Base-by-base conservation (phyloP, 1,140 invertebrate species). In the Trinorchestia longiramus region DNA sequence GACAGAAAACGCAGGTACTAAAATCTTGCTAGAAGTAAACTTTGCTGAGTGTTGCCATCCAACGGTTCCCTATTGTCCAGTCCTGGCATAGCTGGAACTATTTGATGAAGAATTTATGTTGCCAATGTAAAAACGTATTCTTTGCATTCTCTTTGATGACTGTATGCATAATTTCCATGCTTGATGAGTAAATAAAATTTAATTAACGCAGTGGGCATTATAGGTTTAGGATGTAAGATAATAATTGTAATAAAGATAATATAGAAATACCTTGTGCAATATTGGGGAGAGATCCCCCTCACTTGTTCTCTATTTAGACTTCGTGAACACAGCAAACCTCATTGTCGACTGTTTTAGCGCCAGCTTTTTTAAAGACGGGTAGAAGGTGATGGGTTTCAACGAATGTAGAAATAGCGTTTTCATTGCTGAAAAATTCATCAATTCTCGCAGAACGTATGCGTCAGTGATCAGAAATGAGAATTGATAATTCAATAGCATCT, bases 211-310 rank as follows among this genome's bases (percentile, higher is more conserved):
- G 44, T 45, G 92, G 92, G 92, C 92, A 94, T 45, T 94, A 47
- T 94, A 94, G 92, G 92, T 45, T 94, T 94, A 94, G 92, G 44
- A 43, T 45, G 43, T 45, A 47, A 94, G 43, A 94, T 94, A 94
- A 45, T 94, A 94, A 94, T 94, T 45, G 43, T 94, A 94, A 94
- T 94, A 94, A 94, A 45, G 44, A 43, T 94, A 94, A 94, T 43
- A 43, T 94, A 94, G 92, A 47, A 94, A 94, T 45, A 45, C 92
- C 92, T 94, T 47, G 92, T 45, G 92, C 92, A 94, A 94, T 94
- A 94, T 43, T n/a, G 44, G 44, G 43, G 43, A 17, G 41, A 92
- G 43, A 40, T 94, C 19, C 44, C 44, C 88, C 88, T 43, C 88
- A 42, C 88, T 90, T 42, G 88, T 90, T 90, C 88, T 90, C 36